phyloP scores from a whole-genome alignment of 2,797 vertebrate genomes.

The Parotocinclus haroldoi region DNA sequence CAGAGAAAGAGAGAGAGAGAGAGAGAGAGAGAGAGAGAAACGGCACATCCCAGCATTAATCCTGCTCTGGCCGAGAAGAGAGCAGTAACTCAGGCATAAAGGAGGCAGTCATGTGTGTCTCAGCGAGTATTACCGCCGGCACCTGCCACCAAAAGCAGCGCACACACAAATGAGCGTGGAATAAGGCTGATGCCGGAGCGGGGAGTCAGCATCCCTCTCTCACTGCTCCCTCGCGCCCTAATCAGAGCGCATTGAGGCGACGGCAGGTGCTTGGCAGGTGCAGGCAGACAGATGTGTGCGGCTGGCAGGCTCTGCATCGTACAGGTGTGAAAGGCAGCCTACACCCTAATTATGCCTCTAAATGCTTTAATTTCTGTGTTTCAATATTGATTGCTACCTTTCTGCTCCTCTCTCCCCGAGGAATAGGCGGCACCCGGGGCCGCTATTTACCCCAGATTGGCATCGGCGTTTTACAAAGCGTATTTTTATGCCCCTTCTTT shows the following conservation, averaged over 20 bases:
- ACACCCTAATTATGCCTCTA: slow-evolving; percentile 78
- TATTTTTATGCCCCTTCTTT: slow-evolving; percentile 53
- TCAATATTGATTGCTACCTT: slow-evolving; percentile 86
- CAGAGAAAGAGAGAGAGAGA: slow-evolving; percentile 45
- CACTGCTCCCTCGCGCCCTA: slow-evolving; percentile 76
- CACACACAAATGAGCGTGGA: slow-evolving; percentile 55
- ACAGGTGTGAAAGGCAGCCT: slow-evolving; percentile 75
- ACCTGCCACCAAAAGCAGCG: slow-evolving; percentile 99
- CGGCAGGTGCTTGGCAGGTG: slow-evolving; percentile 99
- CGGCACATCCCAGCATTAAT: slow-evolving; percentile 47
- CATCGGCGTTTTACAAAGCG: slow-evolving; percentile 40
- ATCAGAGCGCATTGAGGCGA: slow-evolving; percentile 97
- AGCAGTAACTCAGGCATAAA: slow-evolving; percentile 84
- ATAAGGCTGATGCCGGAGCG: slow-evolving; percentile 15
- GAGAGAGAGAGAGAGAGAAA: slow-evolving; percentile 5
- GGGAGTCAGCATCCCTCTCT: slow-evolving; percentile 20
- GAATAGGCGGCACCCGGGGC: slow-evolving; percentile 35
- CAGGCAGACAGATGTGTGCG: slow-evolving; percentile 90
- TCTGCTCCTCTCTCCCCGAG: slow-evolving; percentile 68
- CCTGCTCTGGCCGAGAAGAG: slow-evolving; percentile 39
- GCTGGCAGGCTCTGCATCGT: slow-evolving; percentile 67
- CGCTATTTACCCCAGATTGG: slow-evolving; percentile 36
- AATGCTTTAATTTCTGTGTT: slow-evolving; percentile 81
- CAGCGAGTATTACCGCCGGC: slow-evolving; percentile 85
- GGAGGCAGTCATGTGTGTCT: slow-evolving; percentile 92